Evolutionary conservation across 1,140 invertebrate genomes (phyloP).

Genomic region (Conus betulinus): DNA sequence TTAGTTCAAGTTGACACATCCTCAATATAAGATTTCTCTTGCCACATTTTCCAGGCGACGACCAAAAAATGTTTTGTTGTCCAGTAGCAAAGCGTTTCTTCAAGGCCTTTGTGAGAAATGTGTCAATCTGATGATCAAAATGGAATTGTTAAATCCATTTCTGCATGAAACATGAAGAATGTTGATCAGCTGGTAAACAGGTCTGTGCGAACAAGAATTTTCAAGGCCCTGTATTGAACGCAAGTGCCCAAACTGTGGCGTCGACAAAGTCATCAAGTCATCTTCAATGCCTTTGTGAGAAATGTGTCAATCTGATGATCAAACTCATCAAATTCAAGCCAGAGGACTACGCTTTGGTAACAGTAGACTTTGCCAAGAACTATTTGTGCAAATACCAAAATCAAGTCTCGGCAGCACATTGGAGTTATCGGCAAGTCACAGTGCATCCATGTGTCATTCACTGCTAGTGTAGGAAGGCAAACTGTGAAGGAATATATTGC

Average conservation of each 20-base stretch:
- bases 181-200: not conserved
- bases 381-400: not conserved
- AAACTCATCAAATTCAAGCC: not conserved
- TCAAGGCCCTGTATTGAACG: not conserved
- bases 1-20: no score
- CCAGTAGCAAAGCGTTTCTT: not conserved
- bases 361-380: not conserved
- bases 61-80: not conserved
- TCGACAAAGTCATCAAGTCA: not conserved
- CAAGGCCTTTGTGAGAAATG: conserved; percentile 15
- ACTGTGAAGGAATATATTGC: not conserved
- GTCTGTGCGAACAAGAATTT: not conserved
- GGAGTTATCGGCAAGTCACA: not conserved
- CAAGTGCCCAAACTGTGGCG: not conserved
- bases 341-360: not conserved
- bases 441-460: conserved; percentile 11
- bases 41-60: not conserved
- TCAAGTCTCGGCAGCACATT: not conserved
- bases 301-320: no score
- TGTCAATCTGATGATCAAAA: not conserved
- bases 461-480: not conserved
- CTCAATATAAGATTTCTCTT: no score
- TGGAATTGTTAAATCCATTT: not conserved
- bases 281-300: no score
- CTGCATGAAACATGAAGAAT: not conserved